phyloP scores from a whole-genome alignment of 2,888 invertebrate genomes.

The Morinoia aosen region DNA sequence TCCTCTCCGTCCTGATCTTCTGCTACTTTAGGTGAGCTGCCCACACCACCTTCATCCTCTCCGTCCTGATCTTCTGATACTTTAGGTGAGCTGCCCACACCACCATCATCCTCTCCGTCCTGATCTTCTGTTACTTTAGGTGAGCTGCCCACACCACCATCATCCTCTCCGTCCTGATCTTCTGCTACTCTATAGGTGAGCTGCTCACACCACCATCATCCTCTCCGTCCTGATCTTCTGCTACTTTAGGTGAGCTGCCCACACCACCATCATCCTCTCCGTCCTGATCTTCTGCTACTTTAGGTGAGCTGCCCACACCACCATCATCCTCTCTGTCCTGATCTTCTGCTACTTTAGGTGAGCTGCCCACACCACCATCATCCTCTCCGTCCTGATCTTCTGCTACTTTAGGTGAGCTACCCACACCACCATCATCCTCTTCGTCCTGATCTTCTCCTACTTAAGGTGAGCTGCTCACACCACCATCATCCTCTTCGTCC shows the following conservation, averaged over 20 bases:
- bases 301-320: background rate
- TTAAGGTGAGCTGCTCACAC: background rate
- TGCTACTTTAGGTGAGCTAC: conserved; percentile 70
- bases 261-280: conserved; percentile 82
- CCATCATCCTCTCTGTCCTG: conserved; percentile 78
- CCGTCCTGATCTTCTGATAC: conserved; percentile 83
- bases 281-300: conserved; percentile 81
- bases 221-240: conserved; percentile 86
- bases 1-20: conserved; percentile 85
- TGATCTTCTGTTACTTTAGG: conserved; percentile 78
- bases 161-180: conserved; percentile 83
- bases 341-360: conserved; percentile 78
- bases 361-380: conserved; percentile 71
- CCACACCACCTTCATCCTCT: conserved; percentile 74
- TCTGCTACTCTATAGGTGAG: conserved; percentile 73
- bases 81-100: background rate
- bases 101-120: conserved; percentile 79
- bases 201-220: no score
- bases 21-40: conserved; percentile 70
- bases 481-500: conserved; percentile 82
- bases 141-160: background rate
- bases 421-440: conserved; percentile 74
- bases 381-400: conserved; percentile 85
- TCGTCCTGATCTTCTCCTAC: conserved; percentile 83
- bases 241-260: conserved; percentile 82